Evolutionary conservation across 2,888 invertebrate species (phyloP), one percentile per base, ranked within the genome.

Genomic region (Orchestes rusci): DNA sequence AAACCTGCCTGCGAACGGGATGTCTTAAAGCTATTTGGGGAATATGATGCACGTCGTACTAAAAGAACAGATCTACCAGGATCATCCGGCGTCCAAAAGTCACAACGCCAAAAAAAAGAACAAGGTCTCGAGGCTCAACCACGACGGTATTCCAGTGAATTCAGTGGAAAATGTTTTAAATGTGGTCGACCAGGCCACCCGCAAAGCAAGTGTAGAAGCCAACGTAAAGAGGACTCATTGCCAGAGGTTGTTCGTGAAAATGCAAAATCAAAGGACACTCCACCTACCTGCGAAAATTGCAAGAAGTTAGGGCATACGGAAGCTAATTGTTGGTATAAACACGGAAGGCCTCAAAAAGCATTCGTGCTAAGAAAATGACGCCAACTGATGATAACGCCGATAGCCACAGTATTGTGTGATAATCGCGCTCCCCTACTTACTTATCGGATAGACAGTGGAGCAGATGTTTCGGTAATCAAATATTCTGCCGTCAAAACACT

Each of bases 381-480:
- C n/a, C n/a, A n/a, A n/a, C 15, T 44, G 13, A 4, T 7, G 7
- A 34, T 19, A 35, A 43, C 52, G 37, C 50, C 52, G 5, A 47
- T 53, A 13, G 51, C 51, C 8, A 53, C 49, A n/a, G 3, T 53
- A 7, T 30, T 54, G 30, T 46, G 38, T 13, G 36, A 51, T 10
- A 28, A 46, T 4, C 23, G 43, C 16, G 45, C 44, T 4, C n/a
- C 17, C 7, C 20, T 32, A 16, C 45, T 53, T 29, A 33, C 40
- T 2, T 53, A 54, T 37, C 42, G 52, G 7, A 53, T 55, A 19
- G 52, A 55, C 36, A 54, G 41, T 29, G 53, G 52, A 36, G 53
- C 51, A 13, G 50, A 54, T n/a, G 15, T 43, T 8, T 54, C 50
- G n/a, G n/a, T n/a, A n/a, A n/a, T n/a, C n/a, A n/a, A n/a, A n/a